These are phyloP conservation scores for Varanus komodoensis DNA, from an alignment of 2,113 vertebrate genomes.

Conservation along the genomic window DNA sequence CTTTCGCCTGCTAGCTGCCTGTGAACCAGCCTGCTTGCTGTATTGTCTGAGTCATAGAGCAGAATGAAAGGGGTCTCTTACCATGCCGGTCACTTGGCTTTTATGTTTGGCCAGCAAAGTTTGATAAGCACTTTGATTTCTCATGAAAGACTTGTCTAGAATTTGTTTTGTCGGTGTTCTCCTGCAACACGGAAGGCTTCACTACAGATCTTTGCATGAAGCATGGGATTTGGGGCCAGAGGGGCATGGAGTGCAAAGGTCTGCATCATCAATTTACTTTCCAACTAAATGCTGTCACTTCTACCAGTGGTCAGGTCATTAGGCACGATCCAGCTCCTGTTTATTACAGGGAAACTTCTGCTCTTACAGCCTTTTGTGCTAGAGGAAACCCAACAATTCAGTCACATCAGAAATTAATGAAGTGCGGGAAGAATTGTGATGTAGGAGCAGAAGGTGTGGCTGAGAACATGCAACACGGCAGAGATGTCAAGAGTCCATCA, in stretches of 20 bases:
- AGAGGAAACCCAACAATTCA: neutral
- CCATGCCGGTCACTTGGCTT: neutral
- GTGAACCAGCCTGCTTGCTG: conserved; percentile 14
- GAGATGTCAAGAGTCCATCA: neutral
- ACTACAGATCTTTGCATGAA: neutral
- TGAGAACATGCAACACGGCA: neutral
- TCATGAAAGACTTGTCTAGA: neutral
- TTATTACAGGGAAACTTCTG: neutral
- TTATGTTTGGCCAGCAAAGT: neutral
- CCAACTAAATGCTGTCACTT: neutral
- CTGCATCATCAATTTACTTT: neutral
- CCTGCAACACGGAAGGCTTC: neutral
- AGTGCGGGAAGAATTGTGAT: no score
- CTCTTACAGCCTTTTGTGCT: neutral
- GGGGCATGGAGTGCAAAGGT: neutral
- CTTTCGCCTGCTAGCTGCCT: conserved; percentile 12
- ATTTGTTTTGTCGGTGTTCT: conserved; percentile 2
- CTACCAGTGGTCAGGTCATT: neutral
- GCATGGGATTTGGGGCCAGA: neutral
- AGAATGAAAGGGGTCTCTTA: conserved; percentile 25
- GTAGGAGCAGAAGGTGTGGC: neutral
- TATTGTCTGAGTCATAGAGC: conserved; percentile 26
- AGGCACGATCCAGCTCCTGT: neutral
- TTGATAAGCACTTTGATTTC: neutral
- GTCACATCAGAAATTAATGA: no score